These are phyloP conservation scores for Ischnus inquisitorius DNA, from an alignment of 2,888 invertebrate species.

Conservation along the genomic window DNA sequence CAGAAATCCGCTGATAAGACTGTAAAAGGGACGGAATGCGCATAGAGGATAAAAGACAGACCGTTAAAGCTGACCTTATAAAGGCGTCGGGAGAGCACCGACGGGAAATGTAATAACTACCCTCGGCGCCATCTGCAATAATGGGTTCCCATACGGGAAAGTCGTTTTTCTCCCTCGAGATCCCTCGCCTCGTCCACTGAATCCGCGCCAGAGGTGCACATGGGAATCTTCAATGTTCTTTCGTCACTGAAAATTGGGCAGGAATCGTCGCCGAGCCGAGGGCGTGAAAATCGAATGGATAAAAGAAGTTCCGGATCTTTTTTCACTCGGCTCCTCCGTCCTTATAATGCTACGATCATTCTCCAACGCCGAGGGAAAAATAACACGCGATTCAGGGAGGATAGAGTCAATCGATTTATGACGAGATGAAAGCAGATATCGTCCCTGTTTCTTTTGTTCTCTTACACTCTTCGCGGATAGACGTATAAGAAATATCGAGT, in stretches of 20 bases:
- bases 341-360: constrained; percentile 19
- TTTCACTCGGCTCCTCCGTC: constrained; percentile 4
- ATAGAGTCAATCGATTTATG: constrained; percentile 41
- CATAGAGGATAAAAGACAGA: background rate
- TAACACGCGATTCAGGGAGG: background rate
- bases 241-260: constrained; percentile 36
- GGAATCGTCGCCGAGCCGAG: constrained; percentile 16
- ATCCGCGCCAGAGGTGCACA: background rate
- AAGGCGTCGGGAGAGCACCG: background rate
- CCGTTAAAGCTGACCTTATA: background rate
- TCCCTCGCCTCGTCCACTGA: background rate
- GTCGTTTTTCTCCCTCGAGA: constrained; percentile 21
- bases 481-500: background rate
- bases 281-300: constrained; percentile 35
- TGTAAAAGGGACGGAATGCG: background rate
- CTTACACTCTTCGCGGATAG: background rate
- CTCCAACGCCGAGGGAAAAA: background rate
- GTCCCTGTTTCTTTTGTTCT: constrained; percentile 14
- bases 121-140: constrained; percentile 13
- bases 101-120: constrained; percentile 37
- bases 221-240: constrained; percentile 15
- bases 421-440: constrained; percentile 27
- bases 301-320: constrained; percentile 28
- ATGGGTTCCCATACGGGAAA: constrained; percentile 6
- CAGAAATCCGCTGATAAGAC: background rate